These are phyloP conservation scores for Polypedilum vanderplanki DNA, from an alignment of 1,140 invertebrate genomes.

Conservation along the genomic window DNA sequence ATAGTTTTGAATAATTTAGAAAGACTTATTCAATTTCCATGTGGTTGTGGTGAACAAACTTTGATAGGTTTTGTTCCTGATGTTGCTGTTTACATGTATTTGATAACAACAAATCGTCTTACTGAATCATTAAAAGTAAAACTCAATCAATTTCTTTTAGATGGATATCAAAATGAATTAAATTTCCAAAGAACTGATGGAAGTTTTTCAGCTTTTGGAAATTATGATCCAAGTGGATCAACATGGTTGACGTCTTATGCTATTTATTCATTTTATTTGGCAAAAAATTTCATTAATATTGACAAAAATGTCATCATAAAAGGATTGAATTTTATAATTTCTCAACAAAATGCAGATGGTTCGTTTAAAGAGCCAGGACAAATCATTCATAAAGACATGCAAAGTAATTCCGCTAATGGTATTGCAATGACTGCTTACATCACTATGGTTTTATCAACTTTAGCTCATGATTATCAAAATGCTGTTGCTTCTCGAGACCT, in stretches of 20 bases:
- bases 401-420: slow-evolving; percentile 58
- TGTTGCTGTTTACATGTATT: slow-evolving; percentile 75
- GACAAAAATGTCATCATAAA: slow-evolving; percentile 64
- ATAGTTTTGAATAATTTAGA: slow-evolving; percentile 66
- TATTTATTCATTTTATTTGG: slow-evolving; percentile 79
- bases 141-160: slow-evolving; percentile 68
- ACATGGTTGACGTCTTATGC: slow-evolving; percentile 96
- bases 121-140: slow-evolving; percentile 52
- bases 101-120: slow-evolving; percentile 41
- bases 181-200: slow-evolving; percentile 84
- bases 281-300: slow-evolving; percentile 69
- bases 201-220: slow-evolving; percentile 91
- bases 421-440: slow-evolving; percentile 72
- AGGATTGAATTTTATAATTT: slow-evolving; percentile 56
- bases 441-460: slow-evolving; percentile 70
- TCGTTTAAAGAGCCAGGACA: slow-evolving; percentile 47
- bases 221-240: slow-evolving; percentile 70
- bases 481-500: slow-evolving; percentile 31
- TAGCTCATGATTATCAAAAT: background rate
- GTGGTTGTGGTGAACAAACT: slow-evolving; percentile 91
- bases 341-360: background rate
- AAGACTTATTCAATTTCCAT: slow-evolving; percentile 72
- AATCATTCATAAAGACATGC: slow-evolving; percentile 66
- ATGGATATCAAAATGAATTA: slow-evolving; percentile 86
- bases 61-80: slow-evolving; percentile 90